phyloP scores from a whole-genome alignment of 1,140 invertebrate species.

The Drepana arcuata region DNA sequence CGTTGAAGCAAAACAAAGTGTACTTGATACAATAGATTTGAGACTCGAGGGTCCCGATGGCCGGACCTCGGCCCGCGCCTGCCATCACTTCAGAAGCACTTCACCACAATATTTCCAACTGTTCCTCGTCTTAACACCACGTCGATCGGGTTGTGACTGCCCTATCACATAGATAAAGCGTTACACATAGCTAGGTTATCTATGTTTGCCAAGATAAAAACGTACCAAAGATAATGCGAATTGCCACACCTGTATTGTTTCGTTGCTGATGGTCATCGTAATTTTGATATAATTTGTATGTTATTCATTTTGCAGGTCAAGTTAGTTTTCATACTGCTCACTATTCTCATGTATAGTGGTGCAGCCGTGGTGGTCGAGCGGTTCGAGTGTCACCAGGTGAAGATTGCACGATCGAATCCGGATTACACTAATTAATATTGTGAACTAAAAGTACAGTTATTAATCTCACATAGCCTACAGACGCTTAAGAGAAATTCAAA shows the following conservation, averaged over 20 bases:
- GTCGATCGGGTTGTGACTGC: slow-evolving; percentile 44
- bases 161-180: slow-evolving; percentile 42
- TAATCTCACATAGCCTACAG: no score
- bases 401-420: no score
- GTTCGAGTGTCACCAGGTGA: no score
- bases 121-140: slow-evolving; percentile 26
- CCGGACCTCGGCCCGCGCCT: slow-evolving; percentile 54
- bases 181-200: slow-evolving; percentile 58
- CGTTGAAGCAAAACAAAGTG: slow-evolving; percentile 80
- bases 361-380: no score
- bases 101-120: slow-evolving; percentile 23
- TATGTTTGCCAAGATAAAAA: slow-evolving; percentile 58
- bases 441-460: no score
- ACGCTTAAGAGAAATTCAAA: no score
- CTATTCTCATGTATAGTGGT: no score
- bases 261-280: no score
- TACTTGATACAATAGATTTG: slow-evolving; percentile 80
- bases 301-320: no score
- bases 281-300: no score
- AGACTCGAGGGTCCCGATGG: slow-evolving; percentile 73
- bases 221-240: slow-evolving; percentile 40
- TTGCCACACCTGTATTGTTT: slow-evolving; percentile 55
- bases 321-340: no score
- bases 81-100: slow-evolving; percentile 54
- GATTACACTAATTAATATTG: no score